Conservation (phyloP, 2,888 invertebrate species). For the Entomobrya proxima region DNA sequence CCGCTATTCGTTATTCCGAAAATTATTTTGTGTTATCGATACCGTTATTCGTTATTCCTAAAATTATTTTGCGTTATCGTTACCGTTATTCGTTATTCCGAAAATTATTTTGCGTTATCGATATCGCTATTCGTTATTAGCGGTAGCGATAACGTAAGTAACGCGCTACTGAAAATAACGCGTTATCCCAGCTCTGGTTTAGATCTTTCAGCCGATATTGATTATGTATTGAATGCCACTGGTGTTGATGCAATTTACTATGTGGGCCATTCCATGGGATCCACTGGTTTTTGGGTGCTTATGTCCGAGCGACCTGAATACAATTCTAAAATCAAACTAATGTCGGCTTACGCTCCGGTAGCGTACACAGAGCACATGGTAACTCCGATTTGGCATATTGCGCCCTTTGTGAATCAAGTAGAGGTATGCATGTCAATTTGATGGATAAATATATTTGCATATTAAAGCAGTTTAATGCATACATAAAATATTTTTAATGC, state of each 20-base stretch:
- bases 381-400: conserved; percentile 83
- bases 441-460: background rate
- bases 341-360: conserved; percentile 86
- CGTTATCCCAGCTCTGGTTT: too few relatives aligned
- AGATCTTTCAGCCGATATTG: conserved; percentile 92
- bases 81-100: too few relatives aligned
- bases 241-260: conserved; percentile 83
- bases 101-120: too few relatives aligned
- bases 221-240: too few relatives aligned
- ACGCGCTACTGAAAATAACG: too few relatives aligned
- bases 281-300: conserved; percentile 85
- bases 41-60: too few relatives aligned
- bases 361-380: conserved; percentile 83
- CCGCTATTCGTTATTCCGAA: too few relatives aligned
- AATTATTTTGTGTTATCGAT: too few relatives aligned
- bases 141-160: too few relatives aligned
- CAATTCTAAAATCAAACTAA: conserved; percentile 84
- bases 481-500: background rate
- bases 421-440: too few relatives aligned
- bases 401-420: conserved; percentile 79
- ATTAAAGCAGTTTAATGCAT: background rate
- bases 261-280: conserved; percentile 95
- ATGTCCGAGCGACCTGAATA: conserved; percentile 82
- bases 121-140: too few relatives aligned
- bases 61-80: too few relatives aligned